Evolutionary conservation across 2,113 vertebrate species (phyloP), one percentile per base, ranked within the genome.

Genomic region (Oryzias woworae): DNA sequence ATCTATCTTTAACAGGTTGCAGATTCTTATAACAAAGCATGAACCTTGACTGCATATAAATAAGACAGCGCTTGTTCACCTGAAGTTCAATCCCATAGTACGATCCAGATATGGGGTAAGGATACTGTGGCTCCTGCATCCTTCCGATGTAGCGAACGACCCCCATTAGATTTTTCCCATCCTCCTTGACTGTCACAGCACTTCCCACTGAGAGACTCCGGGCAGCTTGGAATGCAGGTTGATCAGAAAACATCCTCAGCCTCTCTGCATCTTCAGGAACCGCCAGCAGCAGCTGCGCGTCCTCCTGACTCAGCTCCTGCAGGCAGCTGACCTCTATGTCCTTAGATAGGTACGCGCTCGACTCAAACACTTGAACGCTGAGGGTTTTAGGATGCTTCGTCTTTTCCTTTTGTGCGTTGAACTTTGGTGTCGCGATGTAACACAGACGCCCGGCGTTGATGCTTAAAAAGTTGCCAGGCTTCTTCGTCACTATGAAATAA

Each of bases 21-120:
- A 36, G 36, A 12, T 3, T 8, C 2, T 12, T 36, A 20, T 20
- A 20, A 20, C 20, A 36, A 36, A 36, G 3, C 36, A 36, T 36
- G 36, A 36, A 36, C 10, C 2, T 36, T 10, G 31, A 10, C 7
- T 36, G 31, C 31, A 36, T 36, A 10, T 36, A 8, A 36, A 36
- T 36, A 8, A 36, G 36, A 12, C 10, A 13, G 7, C 2, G 17
- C 15, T 28, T 17, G 51, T 24, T 45, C 74, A 96, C 95, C 94
- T 93, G 89, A 3, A 96, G 74, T 51, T 96, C 93, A 17, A 96
- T 82, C 13, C 94, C 95, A 0, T 94, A 94, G 77, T 84, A 91
- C 0, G 48, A 45, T 0, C 86, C 93, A 0, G 47, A 4, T 15
- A 92, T 1, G n/a, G 17, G 55, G 1, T 7, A 0, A 2, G 0